These are phyloP conservation scores for Rhagophthalmus giganteus DNA, from an alignment of 2,888 invertebrate species.

Conservation along the genomic window DNA sequence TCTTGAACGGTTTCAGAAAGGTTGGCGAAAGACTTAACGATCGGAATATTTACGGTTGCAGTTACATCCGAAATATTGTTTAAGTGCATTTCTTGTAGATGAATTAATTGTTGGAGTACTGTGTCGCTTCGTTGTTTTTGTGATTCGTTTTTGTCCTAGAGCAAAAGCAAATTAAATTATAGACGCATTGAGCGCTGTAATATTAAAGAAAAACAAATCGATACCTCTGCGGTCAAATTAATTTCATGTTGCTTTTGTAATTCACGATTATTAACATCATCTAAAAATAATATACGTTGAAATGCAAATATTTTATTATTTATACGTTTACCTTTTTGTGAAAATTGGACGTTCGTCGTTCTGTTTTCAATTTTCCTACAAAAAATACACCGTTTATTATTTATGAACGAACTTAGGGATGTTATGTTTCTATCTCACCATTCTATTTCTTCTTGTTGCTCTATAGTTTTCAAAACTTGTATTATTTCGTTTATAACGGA, in stretches of 20 bases:
- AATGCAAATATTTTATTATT: no score
- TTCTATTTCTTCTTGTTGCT: conserved; percentile 56
- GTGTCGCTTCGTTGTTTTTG: conserved; percentile 52
- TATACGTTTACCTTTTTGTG: no score
- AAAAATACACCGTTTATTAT: no score
- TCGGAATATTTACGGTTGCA: conserved; percentile 40
- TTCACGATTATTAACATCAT: no score
- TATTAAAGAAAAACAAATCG: conserved; percentile 3
- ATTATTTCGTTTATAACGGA: conserved; percentile 58
- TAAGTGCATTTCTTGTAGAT: conserved; percentile 53
- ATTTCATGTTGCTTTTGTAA: no score
- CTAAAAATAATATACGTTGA: no score
- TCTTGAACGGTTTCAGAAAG: conserved; percentile 51
- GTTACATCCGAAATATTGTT: conserved; percentile 41
- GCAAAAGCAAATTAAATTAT: conserved; percentile 6
- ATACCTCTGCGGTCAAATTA: no score
- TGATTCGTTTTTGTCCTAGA: conserved; percentile 50
- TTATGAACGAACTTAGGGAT: no score
- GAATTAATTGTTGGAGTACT: conserved; percentile 51
- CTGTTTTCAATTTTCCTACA: no score
- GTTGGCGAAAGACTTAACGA: conserved; percentile 39
- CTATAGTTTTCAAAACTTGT: conserved; percentile 52
- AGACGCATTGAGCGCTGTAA: not conserved
- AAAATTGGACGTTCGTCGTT: no score
- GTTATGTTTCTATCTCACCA: no score